phyloP scores from a whole-genome alignment of 2,113 vertebrate genomes.

The Pomatostomus ruficeps region DNA sequence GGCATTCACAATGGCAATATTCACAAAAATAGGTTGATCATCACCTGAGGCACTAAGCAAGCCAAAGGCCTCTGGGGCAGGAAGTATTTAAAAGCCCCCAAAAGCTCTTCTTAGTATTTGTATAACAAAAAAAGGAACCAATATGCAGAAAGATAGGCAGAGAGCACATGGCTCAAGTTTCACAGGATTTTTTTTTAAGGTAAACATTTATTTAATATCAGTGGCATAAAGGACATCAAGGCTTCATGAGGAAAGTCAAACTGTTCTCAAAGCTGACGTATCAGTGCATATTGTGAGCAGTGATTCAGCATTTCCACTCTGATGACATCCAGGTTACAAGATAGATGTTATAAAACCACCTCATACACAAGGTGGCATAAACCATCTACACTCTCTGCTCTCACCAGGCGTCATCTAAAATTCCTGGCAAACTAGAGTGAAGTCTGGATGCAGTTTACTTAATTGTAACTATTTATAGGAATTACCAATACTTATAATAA shows the following conservation, averaged over 20 bases:
- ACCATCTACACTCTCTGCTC: neutral
- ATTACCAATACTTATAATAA: neutral
- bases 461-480: neutral
- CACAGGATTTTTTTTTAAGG: neutral
- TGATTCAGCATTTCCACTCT: constrained; percentile 6
- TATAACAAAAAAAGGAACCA: neutral
- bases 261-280: neutral
- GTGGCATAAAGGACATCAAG: neutral
- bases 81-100: neutral
- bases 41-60: neutral
- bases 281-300: neutral
- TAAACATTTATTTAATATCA: neutral
- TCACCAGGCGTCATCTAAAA: neutral
- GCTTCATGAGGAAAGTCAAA: neutral
- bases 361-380: neutral
- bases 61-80: neutral
- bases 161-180: neutral
- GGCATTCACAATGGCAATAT: neutral
- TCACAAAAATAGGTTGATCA: neutral
- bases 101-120: neutral
- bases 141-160: neutral
- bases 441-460: neutral
- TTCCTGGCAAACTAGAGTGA: neutral
- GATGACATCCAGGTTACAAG: neutral
- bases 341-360: neutral